Base-by-base conservation (phyloP, 2,113 vertebrate species). In the Raja brachyura region DNA sequence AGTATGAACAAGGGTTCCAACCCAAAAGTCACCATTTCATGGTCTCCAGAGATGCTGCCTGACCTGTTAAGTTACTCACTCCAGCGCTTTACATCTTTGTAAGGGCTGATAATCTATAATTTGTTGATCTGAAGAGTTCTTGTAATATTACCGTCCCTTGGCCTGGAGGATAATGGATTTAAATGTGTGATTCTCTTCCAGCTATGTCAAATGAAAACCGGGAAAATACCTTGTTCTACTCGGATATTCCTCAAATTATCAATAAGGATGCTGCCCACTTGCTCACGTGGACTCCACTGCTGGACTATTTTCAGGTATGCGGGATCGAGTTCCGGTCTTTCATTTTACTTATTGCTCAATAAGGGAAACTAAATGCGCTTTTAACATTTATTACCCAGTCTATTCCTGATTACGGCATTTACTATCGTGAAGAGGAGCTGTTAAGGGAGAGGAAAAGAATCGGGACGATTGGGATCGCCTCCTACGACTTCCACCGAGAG, bases 171-270 rank as follows among this genome's bases (percentile, higher is more conserved):
- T 66, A 33, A 86, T 13, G 61, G 56, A 86, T 73, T 88, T 92
- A 22, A 92, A 48, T 54, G 28, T 54, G 16, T 73, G 18, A 48
- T 92, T 73, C 22, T n/a, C 39, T 94, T 93, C 33, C 11, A 97
- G 97, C 97, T 39, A 97, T 97, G 97, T 97, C 97, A 93, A 96
- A 96, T 78, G 97, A 97, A 94, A 97, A 97, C 95, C 96, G 97
- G 85, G 97, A 97, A 95, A 97, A 97, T 94, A 97, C 96, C 0
- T 95, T 97, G 63, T 97, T 97, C 95, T 97, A 97, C 94, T 97
- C 97, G 39, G 97, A 97, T 95, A 96, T 97, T 94, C 97, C 97
- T 93, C 97, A 97, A 95, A 96, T 95, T 68, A 93, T 97, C 94
- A 97, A 97, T 95, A 97, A 95, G 95, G 96, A 96, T 93, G 96